These are phyloP conservation scores for Acrobeloides nanus DNA, from an alignment of 2,888 invertebrate genomes.

Conservation along the genomic window DNA sequence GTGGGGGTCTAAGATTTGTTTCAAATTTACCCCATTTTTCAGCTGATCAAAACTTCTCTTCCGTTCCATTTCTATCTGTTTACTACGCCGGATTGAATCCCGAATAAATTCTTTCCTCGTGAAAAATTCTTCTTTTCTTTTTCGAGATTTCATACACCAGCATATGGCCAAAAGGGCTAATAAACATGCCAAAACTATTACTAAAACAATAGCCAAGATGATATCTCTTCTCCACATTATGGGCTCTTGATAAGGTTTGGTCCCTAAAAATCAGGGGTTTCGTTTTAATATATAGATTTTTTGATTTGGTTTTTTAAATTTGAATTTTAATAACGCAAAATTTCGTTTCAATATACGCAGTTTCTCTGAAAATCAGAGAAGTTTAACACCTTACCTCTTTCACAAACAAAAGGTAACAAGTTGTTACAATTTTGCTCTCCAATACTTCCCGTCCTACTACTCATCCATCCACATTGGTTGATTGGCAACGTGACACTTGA, in stretches of 20 bases:
- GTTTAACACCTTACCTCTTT: constrained; percentile 65
- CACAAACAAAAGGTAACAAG: constrained; percentile 85
- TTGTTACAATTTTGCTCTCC: constrained; percentile 73
- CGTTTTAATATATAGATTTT: no score
- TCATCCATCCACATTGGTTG: constrained; percentile 49
- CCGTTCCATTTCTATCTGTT: no score
- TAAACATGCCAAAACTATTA: constrained; percentile 62
- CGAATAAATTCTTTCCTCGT: constrained; percentile 22
- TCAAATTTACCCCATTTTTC: no score
- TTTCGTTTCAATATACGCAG: no score
- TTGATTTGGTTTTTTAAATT: no score
- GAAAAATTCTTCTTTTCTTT: constrained; percentile 13
- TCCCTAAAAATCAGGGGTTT: constrained; percentile 24
- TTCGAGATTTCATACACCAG: constrained; percentile 83
- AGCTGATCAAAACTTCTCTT: no score
- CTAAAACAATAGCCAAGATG: constrained; percentile 49
- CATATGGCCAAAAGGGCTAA: constrained; percentile 67
- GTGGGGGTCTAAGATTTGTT: no score
- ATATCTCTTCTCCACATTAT: constrained; percentile 48
- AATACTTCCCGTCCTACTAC: constrained; percentile 66
- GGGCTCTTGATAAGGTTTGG: constrained; percentile 48
- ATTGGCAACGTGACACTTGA: constrained; percentile 39
- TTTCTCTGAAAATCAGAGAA: no score
- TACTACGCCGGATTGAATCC: no score
- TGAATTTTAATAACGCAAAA: no score